These are phyloP conservation scores for Trachops cirrhosus DNA, from an alignment of 2,797 vertebrate genomes.

Conservation along the genomic window DNA sequence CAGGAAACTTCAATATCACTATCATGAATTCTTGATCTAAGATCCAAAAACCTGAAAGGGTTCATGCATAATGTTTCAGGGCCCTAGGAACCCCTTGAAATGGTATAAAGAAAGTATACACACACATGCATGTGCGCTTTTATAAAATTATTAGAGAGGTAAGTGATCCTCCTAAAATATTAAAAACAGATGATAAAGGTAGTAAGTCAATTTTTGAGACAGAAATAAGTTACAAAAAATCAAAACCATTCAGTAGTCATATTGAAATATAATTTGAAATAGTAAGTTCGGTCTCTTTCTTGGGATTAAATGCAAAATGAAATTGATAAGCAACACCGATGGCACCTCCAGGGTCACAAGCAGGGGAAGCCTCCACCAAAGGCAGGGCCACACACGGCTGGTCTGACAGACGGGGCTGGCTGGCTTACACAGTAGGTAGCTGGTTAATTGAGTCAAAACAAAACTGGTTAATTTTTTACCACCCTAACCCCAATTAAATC, in stretches of 20 bases:
- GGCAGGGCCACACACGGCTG: neutral
- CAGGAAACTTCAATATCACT: neutral
- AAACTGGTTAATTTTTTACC: conserved; percentile 22
- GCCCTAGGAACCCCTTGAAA: neutral
- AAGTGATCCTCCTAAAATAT: conserved; percentile 3
- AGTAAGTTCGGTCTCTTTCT: neutral
- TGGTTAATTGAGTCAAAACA: neutral
- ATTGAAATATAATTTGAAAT: conserved; percentile 21
- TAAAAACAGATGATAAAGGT: neutral
- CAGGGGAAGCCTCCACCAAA: neutral
- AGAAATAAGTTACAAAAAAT: neutral
- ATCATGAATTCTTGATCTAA: neutral
- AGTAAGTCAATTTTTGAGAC: neutral
- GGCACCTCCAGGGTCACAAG: neutral
- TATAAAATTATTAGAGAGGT: conserved; percentile 25
- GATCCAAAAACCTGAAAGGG: neutral
- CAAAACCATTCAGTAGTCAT: neutral
- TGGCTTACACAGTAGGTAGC: neutral
- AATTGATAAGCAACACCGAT: neutral
- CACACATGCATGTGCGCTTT: neutral
- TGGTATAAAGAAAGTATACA: neutral
- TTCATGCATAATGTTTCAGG: neutral
- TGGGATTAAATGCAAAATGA: conserved; percentile 1
- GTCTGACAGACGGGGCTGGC: neutral
- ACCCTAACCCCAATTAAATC: neutral